These are phyloP conservation scores for Dendroctonus ponderosae DNA, from an alignment of 1,140 invertebrate species.

Conservation along the genomic window DNA sequence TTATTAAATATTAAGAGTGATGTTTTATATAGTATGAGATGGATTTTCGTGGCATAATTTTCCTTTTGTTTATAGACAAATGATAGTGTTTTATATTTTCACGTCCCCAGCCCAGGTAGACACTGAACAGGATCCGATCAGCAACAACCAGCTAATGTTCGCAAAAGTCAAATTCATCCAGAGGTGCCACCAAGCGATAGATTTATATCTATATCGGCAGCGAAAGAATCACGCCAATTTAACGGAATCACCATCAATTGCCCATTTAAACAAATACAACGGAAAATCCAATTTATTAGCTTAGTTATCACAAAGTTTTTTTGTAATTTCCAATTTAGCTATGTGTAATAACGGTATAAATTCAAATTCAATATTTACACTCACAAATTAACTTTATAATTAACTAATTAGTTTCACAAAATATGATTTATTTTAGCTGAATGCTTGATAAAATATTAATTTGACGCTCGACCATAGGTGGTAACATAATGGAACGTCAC, in stretches of 20 bases:
- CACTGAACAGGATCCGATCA: too few relatives aligned
- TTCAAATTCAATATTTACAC: constrained; percentile 14
- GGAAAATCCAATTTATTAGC: too few relatives aligned
- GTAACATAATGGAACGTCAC: constrained; percentile 3
- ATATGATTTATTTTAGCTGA: constrained; percentile 18
- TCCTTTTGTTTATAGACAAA: constrained; percentile 13
- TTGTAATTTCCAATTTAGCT: background rate
- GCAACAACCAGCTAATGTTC: too few relatives aligned
- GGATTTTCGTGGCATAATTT: constrained; percentile 20
- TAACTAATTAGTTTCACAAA: constrained; percentile 18
- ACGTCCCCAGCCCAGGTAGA: too few relatives aligned
- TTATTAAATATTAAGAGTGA: constrained; percentile 36
- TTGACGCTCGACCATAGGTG: background rate
- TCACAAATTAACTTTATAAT: constrained; percentile 23
- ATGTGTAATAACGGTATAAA: constrained; percentile 7
- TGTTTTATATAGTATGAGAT: constrained; percentile 34
- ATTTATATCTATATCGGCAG: too few relatives aligned
- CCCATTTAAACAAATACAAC: too few relatives aligned
- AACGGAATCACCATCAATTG: too few relatives aligned
- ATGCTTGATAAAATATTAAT: constrained; percentile 17
- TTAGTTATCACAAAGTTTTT: too few relatives aligned
- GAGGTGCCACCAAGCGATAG: too few relatives aligned
- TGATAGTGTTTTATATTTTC: background rate
- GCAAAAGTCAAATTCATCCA: too few relatives aligned
- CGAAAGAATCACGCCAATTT: too few relatives aligned